Base-by-base conservation (phyloP, 2,888 invertebrate genomes). In the Drosophila differens region DNA sequence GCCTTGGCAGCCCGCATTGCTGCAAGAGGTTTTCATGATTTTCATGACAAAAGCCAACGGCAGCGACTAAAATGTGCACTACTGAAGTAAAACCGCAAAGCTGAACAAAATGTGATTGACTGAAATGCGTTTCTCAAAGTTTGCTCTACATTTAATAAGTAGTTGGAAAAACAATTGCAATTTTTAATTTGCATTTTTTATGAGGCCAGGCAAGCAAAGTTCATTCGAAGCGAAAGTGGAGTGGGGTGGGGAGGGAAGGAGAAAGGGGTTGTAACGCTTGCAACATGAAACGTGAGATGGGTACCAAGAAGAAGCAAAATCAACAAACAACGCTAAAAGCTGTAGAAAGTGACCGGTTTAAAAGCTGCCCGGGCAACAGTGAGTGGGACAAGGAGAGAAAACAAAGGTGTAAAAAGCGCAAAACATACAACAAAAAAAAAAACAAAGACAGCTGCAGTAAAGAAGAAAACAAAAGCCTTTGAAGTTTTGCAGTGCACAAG, bases 111-210 rank as follows among this genome's bases (percentile, higher is more conserved):
- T 19, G n/a, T 47, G 54, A 72, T 65, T 71, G 64, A 28, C 33
- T 52, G 33, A 59, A 71, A 72, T 65, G 58, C 52, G 71, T 28
- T 58, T 54, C 60, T 54, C 57, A 76, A 76, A 64, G 63, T 63
- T 70, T 49, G 64, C 55, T 66, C 65, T 63, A 49, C 59, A 63
- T 70, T 70, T 69, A 60, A 79, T 63, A 70, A 53, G 70, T 51
- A 47, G 64, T 35, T 57, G 58, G 32, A 33, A 60, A 70, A 68
- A 70, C 79, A 79, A 81, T 74, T 66, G 78, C 69, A 68, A 65
- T 58, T 74, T 78, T 81, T 68, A 74, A 78, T 74, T 81, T 81
- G 74, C 70, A 79, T 78, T 78, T 79, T 81, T 81, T 70, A 81
- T 78, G 78, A 64, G 69, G 81, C 63, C 78, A 81, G 53, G 54